phyloP scores from a whole-genome alignment of 2,888 invertebrate species.

The Barypeithes pellucidus region DNA sequence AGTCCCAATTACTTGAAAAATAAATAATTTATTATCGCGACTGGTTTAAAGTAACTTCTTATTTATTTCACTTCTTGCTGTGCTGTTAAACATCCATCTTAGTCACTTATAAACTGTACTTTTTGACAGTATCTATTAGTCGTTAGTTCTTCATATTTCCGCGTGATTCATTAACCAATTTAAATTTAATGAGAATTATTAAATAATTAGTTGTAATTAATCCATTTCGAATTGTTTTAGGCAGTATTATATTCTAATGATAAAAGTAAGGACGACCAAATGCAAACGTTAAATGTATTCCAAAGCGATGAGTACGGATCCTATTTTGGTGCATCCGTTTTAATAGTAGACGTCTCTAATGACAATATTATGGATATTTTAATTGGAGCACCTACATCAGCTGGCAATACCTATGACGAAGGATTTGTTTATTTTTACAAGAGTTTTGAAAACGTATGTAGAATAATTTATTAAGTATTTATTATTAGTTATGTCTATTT shows the following conservation, averaged over 20 bases:
- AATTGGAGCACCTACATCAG: constrained; percentile 76
- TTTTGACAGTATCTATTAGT: too few relatives aligned
- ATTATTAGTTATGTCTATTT: too few relatives aligned
- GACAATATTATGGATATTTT: constrained; percentile 77
- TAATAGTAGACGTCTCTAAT: constrained; percentile 74
- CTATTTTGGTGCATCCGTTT: constrained; percentile 77
- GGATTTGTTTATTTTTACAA: constrained; percentile 76
- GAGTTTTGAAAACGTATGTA: constrained; percentile 52
- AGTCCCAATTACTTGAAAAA: too few relatives aligned
- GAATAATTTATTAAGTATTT: not conserved
- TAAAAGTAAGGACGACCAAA: not conserved
- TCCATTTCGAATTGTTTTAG: not conserved
- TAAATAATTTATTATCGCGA: too few relatives aligned
- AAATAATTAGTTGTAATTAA: not conserved
- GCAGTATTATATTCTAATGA: not conserved
- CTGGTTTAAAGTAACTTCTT: too few relatives aligned
- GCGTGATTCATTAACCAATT: too few relatives aligned
- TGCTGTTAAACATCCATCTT: too few relatives aligned
- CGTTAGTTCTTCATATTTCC: too few relatives aligned
- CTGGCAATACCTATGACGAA: constrained; percentile 72
- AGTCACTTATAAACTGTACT: too few relatives aligned
- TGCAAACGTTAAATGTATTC: constrained; percentile 19
- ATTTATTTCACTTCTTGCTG: too few relatives aligned
- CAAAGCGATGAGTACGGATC: constrained; percentile 72
- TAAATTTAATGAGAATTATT: too few relatives aligned